phyloP scores from a whole-genome alignment of 2,113 vertebrate genomes.

The Ptyas mucosa region DNA sequence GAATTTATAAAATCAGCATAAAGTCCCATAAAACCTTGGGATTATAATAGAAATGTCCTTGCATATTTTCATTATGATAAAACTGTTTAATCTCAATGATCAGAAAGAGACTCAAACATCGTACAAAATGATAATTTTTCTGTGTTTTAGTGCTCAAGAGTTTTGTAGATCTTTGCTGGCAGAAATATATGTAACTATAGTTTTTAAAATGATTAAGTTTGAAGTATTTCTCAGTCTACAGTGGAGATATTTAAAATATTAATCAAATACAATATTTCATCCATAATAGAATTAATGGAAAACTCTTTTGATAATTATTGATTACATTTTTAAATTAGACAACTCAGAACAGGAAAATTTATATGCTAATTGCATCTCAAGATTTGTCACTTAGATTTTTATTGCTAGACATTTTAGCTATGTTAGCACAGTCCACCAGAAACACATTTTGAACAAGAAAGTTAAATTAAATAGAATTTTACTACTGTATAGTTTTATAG shows the following conservation, averaged over 20 bases:
- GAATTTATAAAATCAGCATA: neutral
- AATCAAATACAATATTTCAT: neutral
- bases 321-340: neutral
- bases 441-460: neutral
- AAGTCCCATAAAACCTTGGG: neutral
- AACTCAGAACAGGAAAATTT: neutral
- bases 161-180: neutral
- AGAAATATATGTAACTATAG: neutral
- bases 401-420: neutral
- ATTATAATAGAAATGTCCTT: neutral
- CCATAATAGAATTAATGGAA: neutral
- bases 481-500: neutral
- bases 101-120: neutral
- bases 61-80: neutral
- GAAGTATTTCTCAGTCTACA: neutral
- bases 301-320: conserved; percentile 11
- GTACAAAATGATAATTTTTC: neutral
- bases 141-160: neutral
- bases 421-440: neutral
- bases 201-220: neutral
- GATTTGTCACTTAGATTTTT: neutral
- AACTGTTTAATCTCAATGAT: neutral
- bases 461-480: neutral
- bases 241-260: neutral
- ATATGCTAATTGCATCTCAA: conserved; percentile 11